Evolutionary conservation across 2,113 vertebrate species (phyloP), one percentile per base, ranked within the genome.

Genomic region (Alces alces): DNA sequence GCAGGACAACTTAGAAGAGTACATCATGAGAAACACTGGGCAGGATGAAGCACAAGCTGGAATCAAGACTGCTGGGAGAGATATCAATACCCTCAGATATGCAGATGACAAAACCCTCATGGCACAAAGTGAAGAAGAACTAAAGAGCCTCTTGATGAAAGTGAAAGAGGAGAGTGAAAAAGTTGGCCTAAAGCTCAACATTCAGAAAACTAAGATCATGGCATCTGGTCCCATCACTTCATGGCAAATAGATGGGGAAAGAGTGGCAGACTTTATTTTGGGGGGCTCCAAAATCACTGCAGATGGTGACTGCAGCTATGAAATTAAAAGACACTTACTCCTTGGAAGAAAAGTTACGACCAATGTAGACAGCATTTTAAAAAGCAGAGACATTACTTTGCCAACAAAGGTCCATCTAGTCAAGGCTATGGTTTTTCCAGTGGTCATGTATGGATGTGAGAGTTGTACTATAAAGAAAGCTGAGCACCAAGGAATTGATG

Each of bases 1-100:
- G 92, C 92, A 92, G 91, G 94, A 97, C 93, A 95, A 96, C 97
- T 70, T 97, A 98, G 98, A 96, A 92, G 33, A 66, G 64, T 21
- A 66, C 64, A 66, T 36, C n/a, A 66, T 70, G 64, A 70, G 64
- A 70, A 36, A 70, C 0, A 0, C 17, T 70, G 2, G 2, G 33
- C 17, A 36, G 2, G 64, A 70, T 0, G 64, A 70, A 70, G 17
- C n/a, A 70, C 17, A 70, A 70, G 17, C 64, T 66, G 17, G 17
- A 36, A 36, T 5, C 64, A 66, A 66, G 64, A 66, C 1, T 66
- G 64, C 17, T 0, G 1, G 64, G 8, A 66, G 33, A 36, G 36
- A 66, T 36, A 21, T 36, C 33, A 36, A 66, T 66, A 66, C 36
- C 33, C 33, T 66, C 64, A 66, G 33, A 66, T 66, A 66, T 66